Evolutionary conservation across 37 sponge, comb jelly and placozoan species (phyloP).

Genomic region (Beroe forskalii): DNA sequence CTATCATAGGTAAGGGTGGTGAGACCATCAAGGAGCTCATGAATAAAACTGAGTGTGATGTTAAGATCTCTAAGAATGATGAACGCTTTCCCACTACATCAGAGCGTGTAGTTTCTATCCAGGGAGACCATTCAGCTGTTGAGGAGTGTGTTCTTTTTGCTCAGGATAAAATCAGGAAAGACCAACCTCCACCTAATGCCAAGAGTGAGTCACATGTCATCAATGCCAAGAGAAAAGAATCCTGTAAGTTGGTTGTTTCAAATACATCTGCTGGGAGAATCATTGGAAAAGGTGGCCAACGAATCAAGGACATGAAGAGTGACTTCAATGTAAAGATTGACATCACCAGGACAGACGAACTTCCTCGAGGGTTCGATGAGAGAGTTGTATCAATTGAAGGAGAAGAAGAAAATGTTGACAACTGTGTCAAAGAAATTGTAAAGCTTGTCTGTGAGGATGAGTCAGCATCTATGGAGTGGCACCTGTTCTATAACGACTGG

Average conservation of each 20-base stretch:
- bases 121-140: constrained; percentile 65
- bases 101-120: constrained; percentile 79
- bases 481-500: constrained; percentile 59
- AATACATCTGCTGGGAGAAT: constrained; percentile 89
- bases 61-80: constrained; percentile 82
- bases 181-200: constrained; percentile 56
- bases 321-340: constrained; percentile 78
- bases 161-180: constrained; percentile 55
- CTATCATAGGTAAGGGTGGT: constrained; percentile 91
- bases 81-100: constrained; percentile 82
- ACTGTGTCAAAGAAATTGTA: constrained; percentile 58
- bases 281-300: constrained; percentile 87
- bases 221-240: constrained; percentile 51
- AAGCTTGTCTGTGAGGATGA: constrained; percentile 64
- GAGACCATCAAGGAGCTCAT: constrained; percentile 76
- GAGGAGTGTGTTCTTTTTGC: constrained; percentile 23
- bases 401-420: constrained; percentile 23
- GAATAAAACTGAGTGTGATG: constrained; percentile 70
- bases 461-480: constrained; percentile 50
- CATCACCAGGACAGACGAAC: constrained; percentile 79
- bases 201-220: constrained; percentile 64
- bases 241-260: constrained; percentile 78
- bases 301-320: constrained; percentile 77
- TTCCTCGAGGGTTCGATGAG: constrained; percentile 69
- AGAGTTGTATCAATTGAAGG: constrained; percentile 73